These are phyloP conservation scores for Poeciliopsis paucimaculata DNA, from an alignment of 2,797 vertebrate species.

Conservation along the genomic window DNA sequence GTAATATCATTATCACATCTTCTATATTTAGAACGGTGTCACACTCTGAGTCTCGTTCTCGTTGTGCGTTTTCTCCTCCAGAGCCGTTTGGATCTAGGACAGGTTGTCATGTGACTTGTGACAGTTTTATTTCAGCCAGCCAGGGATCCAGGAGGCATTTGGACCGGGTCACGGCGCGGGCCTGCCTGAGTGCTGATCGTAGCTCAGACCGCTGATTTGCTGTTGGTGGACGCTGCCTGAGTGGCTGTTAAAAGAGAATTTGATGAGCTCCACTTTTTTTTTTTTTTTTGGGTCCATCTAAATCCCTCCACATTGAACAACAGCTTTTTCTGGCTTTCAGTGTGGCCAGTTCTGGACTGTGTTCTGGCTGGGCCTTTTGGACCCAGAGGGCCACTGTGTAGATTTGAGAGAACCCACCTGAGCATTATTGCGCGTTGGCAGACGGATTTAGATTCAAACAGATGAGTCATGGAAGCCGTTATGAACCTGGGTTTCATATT, in stretches of 20 bases:
- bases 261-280: conserved; percentile 68
- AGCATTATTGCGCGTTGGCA: conserved; percentile 14
- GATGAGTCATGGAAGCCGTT: conserved; percentile 39
- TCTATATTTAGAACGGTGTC: conserved; percentile 60
- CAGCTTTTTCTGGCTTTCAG: conserved; percentile 69
- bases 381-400: conserved; percentile 59
- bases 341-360: conserved; percentile 56
- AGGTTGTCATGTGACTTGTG: conserved; percentile 51
- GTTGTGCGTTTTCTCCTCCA: conserved; percentile 43
- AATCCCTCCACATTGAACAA: conserved; percentile 65
- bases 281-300: conserved; percentile 61
- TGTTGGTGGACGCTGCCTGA: conserved; percentile 17
- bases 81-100: conserved; percentile 48
- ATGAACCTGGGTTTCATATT: conserved; percentile 53
- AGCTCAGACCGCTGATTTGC: conserved; percentile 30
- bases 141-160: conserved; percentile 39
- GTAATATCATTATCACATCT: conserved; percentile 61
- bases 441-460: conserved; percentile 21
- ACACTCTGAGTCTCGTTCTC: conserved; percentile 44
- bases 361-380: conserved; percentile 60
- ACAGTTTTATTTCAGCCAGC: conserved; percentile 46
- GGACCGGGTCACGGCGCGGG: conserved; percentile 21
- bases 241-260: conserved; percentile 60
- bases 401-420: conserved; percentile 56
- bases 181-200: conserved; percentile 38